A percentile compares a stretch with the other conserved stretches of the same genome.
Evolutionary conservation across 64 coral and sea anemone species (phyloP).

Genomic region (Anthopleura sola): DNA sequence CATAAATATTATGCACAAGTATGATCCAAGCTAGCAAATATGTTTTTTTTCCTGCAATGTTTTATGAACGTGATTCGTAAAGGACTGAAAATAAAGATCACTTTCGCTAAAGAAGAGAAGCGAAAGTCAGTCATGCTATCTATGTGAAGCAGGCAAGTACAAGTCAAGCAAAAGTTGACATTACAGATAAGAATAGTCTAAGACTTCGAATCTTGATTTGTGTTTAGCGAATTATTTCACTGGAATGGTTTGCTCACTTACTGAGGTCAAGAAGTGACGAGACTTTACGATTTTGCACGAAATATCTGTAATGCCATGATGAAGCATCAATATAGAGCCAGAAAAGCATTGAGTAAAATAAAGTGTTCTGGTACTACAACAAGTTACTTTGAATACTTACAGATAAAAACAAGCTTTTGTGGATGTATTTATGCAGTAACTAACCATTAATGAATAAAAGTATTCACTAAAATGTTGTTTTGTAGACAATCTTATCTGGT

Average conservation of each 20-base stretch:
- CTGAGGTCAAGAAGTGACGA: not conserved
- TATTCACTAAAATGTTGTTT: constrained; percentile 1
- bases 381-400: not conserved
- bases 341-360: not conserved
- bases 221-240: not conserved
- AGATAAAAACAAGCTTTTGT: not conserved
- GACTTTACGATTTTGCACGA: not conserved
- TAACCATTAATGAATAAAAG: not conserved
- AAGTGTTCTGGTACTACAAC: not conserved
- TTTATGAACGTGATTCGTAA: not conserved
- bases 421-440: not conserved
- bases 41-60: too few species aligned
- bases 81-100: not conserved
- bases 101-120: not conserved
- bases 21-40: too few species aligned
- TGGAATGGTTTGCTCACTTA: not conserved
- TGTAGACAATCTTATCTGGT: not conserved
- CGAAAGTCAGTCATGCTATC: not conserved
- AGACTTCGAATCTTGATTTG: not conserved
- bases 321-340: not conserved
- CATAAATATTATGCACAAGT: too few species aligned
- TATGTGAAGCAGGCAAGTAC: not conserved
- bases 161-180: not conserved
- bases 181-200: not conserved
- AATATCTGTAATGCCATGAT: not conserved